Base-by-base conservation (phyloP, 2,113 vertebrate genomes). In the Podiceps cristatus region DNA sequence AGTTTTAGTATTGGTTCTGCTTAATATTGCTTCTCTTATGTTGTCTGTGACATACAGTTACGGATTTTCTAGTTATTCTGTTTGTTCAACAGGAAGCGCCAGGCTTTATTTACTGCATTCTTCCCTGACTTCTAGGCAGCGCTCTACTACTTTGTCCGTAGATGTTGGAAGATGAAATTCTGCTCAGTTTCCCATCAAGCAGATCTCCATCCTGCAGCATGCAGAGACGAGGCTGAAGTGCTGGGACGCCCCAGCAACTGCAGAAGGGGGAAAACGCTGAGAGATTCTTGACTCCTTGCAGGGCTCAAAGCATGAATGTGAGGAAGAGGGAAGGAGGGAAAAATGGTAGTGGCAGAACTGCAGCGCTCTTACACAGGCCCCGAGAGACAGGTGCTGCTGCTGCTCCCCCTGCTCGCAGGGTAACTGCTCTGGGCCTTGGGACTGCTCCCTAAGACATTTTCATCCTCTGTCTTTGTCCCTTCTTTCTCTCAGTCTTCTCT, bases 91-190 rank as follows among this genome's bases (percentile, higher is more conserved):
- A 33, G 78, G n/a, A 69, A 94, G 68, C 50, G 5, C 50, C 23
- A 28, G 47, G 17, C 35, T 90, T 59, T 91, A 37, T 60, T 67
- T 45, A 50, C 9, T 27, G 15, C 31, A 35, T 50, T 58, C 52
- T 66, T 27, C 14, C 22, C 50, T 77, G 58, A 37, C 13, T 78
- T 72, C 71, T 72, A 45, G 45, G 53, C 52, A 66, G 13, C 42
- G n/a, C 52, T 74, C 7, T 50, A 2, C 62, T 71, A 20, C 27
- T 80, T 79, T 0, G 0, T 19, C 44, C 24, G 0, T 23, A 35
- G 14, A 5, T 89, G 11, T 58, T 42, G 50, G 52, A 78, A 49
- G 35, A n/a, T 31, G 20, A 91, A 78, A 84, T 56, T 60, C 40
- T 12, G 4, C 42, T 71, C 24, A 12, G 2, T 66, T 68, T 85